phyloP scores from a whole-genome alignment of 2,113 vertebrate species.

The Poeciliopsis retropinna region DNA sequence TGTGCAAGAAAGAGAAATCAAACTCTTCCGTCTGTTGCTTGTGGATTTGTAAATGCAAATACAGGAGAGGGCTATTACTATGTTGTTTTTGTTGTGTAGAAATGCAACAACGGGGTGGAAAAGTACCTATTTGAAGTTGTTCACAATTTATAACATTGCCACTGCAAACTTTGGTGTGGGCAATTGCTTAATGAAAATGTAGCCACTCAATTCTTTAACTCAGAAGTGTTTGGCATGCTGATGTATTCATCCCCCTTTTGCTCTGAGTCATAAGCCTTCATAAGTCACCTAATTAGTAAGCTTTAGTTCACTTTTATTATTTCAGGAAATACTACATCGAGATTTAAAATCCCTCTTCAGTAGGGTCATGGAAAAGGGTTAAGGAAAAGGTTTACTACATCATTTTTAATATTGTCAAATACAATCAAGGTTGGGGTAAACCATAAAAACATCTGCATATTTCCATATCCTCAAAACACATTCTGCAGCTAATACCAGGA shows the following conservation, averaged over 20 bases:
- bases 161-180: background rate
- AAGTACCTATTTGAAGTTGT: background rate
- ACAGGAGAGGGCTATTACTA: background rate
- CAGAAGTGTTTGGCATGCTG: background rate
- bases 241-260: background rate
- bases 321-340: too few species aligned
- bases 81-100: background rate
- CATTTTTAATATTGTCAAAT: background rate
- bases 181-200: background rate
- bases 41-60: constrained; percentile 1
- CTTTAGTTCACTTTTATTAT: too few species aligned
- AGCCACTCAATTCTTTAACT: too few species aligned
- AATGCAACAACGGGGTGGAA: background rate
- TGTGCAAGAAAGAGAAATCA: constrained; percentile 9
- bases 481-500: background rate
- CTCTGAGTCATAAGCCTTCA: background rate
- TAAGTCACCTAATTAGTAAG: background rate
- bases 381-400: background rate
- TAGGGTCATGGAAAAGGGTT: background rate
- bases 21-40: constrained; percentile 8
- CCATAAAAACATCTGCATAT: background rate
- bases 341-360: background rate
- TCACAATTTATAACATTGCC: background rate
- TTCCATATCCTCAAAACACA: background rate
- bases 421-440: background rate